phyloP scores from a whole-genome alignment of 2,113 vertebrate genomes.

The Lamprotornis superbus region DNA sequence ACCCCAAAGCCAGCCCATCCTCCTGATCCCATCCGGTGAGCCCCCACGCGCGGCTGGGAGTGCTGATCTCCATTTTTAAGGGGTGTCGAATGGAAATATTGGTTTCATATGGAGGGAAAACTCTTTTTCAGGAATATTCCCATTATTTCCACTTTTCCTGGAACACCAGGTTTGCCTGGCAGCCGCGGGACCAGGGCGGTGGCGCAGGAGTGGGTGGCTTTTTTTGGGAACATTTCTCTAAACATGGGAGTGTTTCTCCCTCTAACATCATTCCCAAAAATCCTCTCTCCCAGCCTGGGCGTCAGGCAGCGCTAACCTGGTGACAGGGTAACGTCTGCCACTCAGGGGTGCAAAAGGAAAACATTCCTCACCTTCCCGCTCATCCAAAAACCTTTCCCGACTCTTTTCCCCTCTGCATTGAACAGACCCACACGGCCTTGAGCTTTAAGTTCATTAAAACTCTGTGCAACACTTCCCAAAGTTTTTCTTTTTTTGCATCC shows the following conservation, averaged over 20 bases:
- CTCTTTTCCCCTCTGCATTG: not conserved
- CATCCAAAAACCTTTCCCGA: not conserved
- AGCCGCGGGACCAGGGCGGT: rapidly evolving
- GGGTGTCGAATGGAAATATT: not conserved
- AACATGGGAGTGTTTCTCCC: not conserved
- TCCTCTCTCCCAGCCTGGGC: not conserved
- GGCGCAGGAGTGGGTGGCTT: rapidly evolving
- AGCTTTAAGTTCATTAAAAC: not conserved
- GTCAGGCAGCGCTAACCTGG: not conserved
- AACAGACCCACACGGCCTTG: rapidly evolving
- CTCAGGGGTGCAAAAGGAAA: not conserved
- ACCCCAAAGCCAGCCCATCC: rapidly evolving
- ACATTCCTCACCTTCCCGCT: not conserved
- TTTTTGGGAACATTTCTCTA: not conserved
- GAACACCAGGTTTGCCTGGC: rapidly evolving
- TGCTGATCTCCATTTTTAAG: rapidly evolving
- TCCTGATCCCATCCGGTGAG: rapidly evolving
- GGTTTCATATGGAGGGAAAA: rapidly evolving
- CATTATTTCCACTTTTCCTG: rapidly evolving
- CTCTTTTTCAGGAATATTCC: not conserved
- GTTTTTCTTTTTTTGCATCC: not conserved
- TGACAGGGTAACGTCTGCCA: not conserved
- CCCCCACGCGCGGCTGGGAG: rapidly evolving
- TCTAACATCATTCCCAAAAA: not conserved
- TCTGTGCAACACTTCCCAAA: rapidly evolving